These are phyloP conservation scores for Ceraclea dissimilis DNA, from an alignment of 2,888 invertebrate species.

Conservation along the genomic window DNA sequence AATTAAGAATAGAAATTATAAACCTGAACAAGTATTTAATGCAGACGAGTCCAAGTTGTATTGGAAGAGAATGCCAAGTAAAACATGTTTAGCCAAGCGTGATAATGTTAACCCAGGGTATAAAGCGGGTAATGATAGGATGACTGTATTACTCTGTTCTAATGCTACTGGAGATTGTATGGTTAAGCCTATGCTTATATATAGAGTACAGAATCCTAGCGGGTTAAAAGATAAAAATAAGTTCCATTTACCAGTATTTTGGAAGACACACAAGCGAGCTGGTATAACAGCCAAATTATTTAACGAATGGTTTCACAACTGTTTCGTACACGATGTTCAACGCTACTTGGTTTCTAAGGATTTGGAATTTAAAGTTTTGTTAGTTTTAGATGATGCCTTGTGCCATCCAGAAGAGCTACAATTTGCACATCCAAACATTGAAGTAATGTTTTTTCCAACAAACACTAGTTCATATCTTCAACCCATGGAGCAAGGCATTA, in stretches of 20 bases:
- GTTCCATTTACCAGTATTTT: slow-evolving; percentile 28
- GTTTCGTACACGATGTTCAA: slow-evolving; percentile 25
- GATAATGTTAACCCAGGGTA: slow-evolving; percentile 28
- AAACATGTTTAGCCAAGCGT: slow-evolving; percentile 30
- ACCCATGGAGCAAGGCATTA: slow-evolving; percentile 28
- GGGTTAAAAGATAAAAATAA: slow-evolving; percentile 28
- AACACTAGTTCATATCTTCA: slow-evolving; percentile 29
- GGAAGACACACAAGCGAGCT: slow-evolving; percentile 28
- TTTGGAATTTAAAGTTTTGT: slow-evolving; percentile 25
- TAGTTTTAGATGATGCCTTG: slow-evolving; percentile 27
- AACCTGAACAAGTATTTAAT: slow-evolving; percentile 28
- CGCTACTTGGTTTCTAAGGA: slow-evolving; percentile 24
- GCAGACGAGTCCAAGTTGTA: slow-evolving; percentile 29
- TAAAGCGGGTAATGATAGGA: slow-evolving; percentile 29
- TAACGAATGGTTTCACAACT: slow-evolving; percentile 25
- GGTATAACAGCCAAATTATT: slow-evolving; percentile 27
- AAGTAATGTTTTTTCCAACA: slow-evolving; percentile 27
- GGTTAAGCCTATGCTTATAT: slow-evolving; percentile 29
- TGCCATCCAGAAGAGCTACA: slow-evolving; percentile 25
- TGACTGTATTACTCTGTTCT: slow-evolving; percentile 29
- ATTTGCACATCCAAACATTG: slow-evolving; percentile 23
- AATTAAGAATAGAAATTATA: slow-evolving; percentile 27
- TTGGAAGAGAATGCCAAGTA: slow-evolving; percentile 30
- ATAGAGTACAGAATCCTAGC: slow-evolving; percentile 28
- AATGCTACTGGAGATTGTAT: slow-evolving; percentile 29